These are phyloP conservation scores for Erpornis zantholeuca DNA, from an alignment of 2,113 vertebrate species.

Conservation along the genomic window DNA sequence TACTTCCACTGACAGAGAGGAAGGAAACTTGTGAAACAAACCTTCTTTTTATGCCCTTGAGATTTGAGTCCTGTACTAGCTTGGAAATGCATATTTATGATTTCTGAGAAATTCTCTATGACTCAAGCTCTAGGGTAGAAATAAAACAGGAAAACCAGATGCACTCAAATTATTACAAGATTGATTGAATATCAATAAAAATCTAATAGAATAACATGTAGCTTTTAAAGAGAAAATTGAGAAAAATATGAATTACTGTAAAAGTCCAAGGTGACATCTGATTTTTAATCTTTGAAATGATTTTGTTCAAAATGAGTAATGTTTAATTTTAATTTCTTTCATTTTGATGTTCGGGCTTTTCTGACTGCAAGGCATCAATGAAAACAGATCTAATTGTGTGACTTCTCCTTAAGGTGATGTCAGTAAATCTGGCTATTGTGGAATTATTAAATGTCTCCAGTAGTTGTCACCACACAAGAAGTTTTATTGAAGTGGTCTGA, in stretches of 20 bases:
- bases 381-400: neutral
- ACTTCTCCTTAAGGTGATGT: neutral
- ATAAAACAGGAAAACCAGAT: neutral
- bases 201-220: neutral
- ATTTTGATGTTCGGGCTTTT: neutral
- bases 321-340: neutral
- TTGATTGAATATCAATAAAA: conserved; percentile 32
- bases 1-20: neutral
- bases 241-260: neutral
- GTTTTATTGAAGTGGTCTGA: neutral
- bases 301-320: neutral
- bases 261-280: neutral
- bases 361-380: neutral
- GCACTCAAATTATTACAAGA: neutral
- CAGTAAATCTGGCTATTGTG: neutral
- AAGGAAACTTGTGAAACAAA: neutral
- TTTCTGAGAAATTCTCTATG: conserved; percentile 36
- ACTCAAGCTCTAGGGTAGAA: neutral
- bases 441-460: neutral
- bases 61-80: neutral
- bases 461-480: neutral
- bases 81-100: conserved; percentile 15
- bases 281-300: neutral
- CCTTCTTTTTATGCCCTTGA: neutral
- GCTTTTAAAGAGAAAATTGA: neutral